Percentiles rank a stretch among this genome's conserved stretches.
These are phyloP conservation scores for Drosophila oshimai DNA, from an alignment of 1,140 invertebrate genomes.

Conservation along the genomic window DNA sequence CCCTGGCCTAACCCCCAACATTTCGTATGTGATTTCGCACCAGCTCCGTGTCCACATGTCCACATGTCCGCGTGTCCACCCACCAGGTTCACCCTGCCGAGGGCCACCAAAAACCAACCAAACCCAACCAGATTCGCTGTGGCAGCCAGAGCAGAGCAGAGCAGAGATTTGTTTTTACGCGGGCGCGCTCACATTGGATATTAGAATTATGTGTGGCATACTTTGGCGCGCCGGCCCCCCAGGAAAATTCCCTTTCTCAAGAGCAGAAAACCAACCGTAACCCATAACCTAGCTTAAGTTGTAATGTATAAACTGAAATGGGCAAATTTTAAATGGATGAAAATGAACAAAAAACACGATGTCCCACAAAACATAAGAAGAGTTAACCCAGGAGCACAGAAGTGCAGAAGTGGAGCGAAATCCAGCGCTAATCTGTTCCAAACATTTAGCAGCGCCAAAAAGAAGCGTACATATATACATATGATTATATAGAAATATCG, in stretches of 20 bases:
- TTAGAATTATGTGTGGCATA: slow-evolving; percentile 45
- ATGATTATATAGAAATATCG: slow-evolving; percentile 35
- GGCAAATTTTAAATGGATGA: slow-evolving; percentile 16
- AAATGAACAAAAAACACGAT: neutral
- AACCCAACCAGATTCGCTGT: too few species aligned
- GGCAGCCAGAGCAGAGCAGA: neutral
- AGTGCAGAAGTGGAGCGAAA: slow-evolving; percentile 9
- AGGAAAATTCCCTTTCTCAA: slow-evolving; percentile 28
- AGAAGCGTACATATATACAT: slow-evolving; percentile 53
- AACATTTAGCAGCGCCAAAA: slow-evolving; percentile 69
- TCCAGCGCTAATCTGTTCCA: slow-evolving; percentile 59
- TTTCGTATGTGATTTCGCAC: slow-evolving; percentile 17
- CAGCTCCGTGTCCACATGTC: slow-evolving; percentile 12
- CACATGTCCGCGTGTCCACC: neutral
- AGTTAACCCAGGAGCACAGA: neutral
- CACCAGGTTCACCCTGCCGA: too few species aligned
- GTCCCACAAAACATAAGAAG: neutral
- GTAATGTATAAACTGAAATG: slow-evolving; percentile 34
- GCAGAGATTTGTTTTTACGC: slow-evolving; percentile 31
- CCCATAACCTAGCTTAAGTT: slow-evolving; percentile 38
- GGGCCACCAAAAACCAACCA: neutral
- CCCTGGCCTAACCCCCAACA: slow-evolving; percentile 3
- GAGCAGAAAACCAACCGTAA: slow-evolving; percentile 26
- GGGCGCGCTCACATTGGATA: slow-evolving; percentile 40
- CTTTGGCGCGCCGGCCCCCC: slow-evolving; percentile 35